Evolutionary conservation across 2,113 vertebrate species (phyloP).

Genomic region (Galbula dea): DNA sequence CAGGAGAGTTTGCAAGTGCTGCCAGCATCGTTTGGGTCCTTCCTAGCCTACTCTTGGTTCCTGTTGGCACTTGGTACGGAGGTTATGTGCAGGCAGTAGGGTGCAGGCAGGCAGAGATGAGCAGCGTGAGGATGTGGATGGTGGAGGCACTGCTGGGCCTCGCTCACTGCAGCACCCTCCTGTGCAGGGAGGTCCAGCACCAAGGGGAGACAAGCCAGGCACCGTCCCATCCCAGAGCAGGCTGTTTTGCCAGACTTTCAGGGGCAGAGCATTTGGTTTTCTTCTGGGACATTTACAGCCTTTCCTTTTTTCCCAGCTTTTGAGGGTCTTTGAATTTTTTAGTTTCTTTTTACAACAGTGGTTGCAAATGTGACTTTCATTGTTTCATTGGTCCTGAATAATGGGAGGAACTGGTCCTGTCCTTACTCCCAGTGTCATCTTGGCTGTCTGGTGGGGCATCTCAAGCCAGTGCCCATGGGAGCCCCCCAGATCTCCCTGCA

Average conservation of each 20-base stretch:
- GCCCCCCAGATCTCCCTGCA: background rate
- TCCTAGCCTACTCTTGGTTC: background rate
- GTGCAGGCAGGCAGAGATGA: background rate
- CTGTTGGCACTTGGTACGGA: background rate
- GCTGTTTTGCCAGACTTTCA: background rate
- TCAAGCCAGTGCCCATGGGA: background rate
- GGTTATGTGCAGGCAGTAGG: background rate
- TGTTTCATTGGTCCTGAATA: background rate
- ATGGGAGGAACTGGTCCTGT: background rate
- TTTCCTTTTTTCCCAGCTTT: background rate
- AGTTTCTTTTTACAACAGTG: background rate
- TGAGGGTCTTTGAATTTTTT: background rate
- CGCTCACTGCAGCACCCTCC: background rate
- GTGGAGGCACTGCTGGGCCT: background rate
- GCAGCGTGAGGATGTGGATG: background rate
- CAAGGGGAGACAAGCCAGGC: background rate
- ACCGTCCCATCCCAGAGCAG: background rate
- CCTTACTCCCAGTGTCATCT: background rate
- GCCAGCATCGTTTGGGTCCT: background rate
- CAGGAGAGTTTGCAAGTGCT: background rate
- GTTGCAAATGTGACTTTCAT: rapidly evolving
- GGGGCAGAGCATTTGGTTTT: background rate
- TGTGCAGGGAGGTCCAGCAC: background rate
- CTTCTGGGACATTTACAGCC: background rate
- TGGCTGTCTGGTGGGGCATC: background rate